Conservation (phyloP, 2,113 vertebrate genomes). For the Chaetops frenatus region DNA sequence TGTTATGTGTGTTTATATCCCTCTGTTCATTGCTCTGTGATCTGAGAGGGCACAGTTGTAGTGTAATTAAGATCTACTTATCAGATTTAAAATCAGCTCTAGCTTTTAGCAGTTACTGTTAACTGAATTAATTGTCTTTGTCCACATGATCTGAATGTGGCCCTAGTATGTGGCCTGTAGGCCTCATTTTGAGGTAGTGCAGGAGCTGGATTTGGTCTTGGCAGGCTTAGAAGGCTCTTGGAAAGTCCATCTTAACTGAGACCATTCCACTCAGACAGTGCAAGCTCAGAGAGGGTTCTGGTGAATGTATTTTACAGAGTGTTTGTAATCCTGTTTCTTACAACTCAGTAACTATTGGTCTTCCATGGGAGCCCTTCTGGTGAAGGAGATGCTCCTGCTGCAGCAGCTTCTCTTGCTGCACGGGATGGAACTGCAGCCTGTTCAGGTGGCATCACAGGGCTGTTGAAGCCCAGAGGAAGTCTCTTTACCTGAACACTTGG, state of each 20-base stretch:
- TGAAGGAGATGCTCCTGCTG: not conserved
- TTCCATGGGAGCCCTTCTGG: not conserved
- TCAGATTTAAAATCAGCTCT: not conserved
- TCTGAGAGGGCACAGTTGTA: not conserved
- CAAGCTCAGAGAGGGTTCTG: not conserved
- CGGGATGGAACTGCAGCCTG: not conserved
- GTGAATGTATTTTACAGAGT: not conserved
- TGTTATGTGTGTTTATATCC: not conserved
- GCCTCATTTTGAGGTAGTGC: not conserved
- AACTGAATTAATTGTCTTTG: not conserved
- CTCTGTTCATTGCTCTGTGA: not conserved
- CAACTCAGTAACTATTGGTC: fast-evolving
- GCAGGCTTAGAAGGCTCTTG: not conserved
- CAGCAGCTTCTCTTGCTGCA: not conserved
- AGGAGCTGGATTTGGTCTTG: not conserved
- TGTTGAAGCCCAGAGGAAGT: not conserved
- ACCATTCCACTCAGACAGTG: fast-evolving
- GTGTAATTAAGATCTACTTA: not conserved
- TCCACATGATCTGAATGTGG: not conserved
- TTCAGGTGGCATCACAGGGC: not conserved
- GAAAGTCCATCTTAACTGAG: not conserved
- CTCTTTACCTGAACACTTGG: not conserved
- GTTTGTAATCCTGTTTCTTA: not conserved
- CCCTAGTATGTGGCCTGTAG: not conserved
- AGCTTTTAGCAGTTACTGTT: not conserved